Evolutionary conservation across 2,888 invertebrate species (phyloP).

Genomic region (Mesorhabditis sp.): DNA sequence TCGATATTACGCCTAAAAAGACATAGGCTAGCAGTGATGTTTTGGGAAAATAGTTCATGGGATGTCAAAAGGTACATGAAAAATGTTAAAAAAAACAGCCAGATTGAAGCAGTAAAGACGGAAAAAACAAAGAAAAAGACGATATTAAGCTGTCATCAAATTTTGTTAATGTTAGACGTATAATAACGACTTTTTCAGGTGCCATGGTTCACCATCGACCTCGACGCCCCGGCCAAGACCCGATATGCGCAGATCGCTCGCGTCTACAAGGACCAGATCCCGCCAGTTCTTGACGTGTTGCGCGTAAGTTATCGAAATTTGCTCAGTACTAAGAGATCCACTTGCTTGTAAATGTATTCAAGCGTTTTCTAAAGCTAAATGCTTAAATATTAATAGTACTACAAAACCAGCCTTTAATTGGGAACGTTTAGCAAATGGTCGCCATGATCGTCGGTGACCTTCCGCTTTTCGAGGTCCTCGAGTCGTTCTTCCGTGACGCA

Average conservation of each 20-base stretch:
- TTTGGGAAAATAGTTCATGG: no score
- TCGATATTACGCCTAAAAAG: no score
- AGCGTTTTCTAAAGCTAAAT: neutral
- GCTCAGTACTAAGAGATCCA: no score
- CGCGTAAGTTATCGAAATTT: slow-evolving; percentile 17
- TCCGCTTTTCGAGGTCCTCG: slow-evolving; percentile 35
- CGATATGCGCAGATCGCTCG: slow-evolving; percentile 34
- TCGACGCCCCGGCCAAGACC: slow-evolving; percentile 38
- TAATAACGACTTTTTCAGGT: no score
- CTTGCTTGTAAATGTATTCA: no score
- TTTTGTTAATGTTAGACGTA: no score
- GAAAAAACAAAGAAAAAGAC: no score
- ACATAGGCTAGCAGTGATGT: no score
- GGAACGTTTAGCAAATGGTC: neutral
- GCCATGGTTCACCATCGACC: slow-evolving; percentile 41
- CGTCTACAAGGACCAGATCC: slow-evolving; percentile 39
- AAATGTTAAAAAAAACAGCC: no score
- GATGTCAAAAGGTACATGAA: no score
- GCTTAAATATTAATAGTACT: neutral
- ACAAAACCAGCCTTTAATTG: neutral
- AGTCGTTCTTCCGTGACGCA: slow-evolving; percentile 29
- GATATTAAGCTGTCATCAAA: no score
- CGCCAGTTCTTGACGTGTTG: slow-evolving; percentile 36
- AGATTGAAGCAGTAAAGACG: no score
- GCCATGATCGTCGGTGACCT: slow-evolving; percentile 14